phyloP scores from a whole-genome alignment of 2,797 vertebrate species.

The Gastrophryne carolinensis region DNA sequence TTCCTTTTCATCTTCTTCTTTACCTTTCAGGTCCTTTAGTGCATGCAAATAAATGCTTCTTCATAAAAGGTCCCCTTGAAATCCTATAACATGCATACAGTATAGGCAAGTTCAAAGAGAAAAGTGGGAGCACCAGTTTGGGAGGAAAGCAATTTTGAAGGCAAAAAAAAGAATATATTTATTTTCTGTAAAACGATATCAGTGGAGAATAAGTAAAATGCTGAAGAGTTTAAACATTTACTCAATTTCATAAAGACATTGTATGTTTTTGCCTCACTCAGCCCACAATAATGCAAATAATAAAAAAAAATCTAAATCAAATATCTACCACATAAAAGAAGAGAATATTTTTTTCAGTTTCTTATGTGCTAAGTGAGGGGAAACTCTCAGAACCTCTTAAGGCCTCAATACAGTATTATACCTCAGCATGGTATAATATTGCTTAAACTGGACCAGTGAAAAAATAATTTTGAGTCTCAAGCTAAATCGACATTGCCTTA shows the following conservation, averaged over 20 bases:
- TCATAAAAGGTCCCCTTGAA: slow-evolving; percentile 47
- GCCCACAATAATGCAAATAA: too few species aligned
- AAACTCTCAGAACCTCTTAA: too few species aligned
- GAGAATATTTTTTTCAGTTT: too few species aligned
- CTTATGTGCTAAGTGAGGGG: too few species aligned
- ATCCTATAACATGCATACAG: slow-evolving; percentile 47
- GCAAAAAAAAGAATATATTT: not conserved
- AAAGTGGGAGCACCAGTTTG: not conserved
- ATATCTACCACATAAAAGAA: too few species aligned
- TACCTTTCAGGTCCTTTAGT: slow-evolving; percentile 46
- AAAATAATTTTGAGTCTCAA: too few species aligned
- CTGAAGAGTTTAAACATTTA: not conserved
- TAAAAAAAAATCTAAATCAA: too few species aligned
- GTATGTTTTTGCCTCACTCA: not conserved
- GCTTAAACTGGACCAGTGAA: too few species aligned
- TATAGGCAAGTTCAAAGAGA: slow-evolving; percentile 34
- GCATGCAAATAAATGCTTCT: slow-evolving; percentile 47
- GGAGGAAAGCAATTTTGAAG: not conserved
- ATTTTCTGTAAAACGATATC: not conserved
- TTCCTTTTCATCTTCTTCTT: slow-evolving; percentile 44
- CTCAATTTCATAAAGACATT: not conserved
- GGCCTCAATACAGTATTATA: too few species aligned
- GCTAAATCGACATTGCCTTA: too few species aligned
- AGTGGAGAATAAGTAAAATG: not conserved
- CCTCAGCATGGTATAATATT: too few species aligned